A percentile compares a stretch with the other conserved stretches of the same genome.
These are phyloP conservation scores for Silvanus unidentatus DNA, from an alignment of 2,888 invertebrate genomes.

Conservation along the genomic window DNA sequence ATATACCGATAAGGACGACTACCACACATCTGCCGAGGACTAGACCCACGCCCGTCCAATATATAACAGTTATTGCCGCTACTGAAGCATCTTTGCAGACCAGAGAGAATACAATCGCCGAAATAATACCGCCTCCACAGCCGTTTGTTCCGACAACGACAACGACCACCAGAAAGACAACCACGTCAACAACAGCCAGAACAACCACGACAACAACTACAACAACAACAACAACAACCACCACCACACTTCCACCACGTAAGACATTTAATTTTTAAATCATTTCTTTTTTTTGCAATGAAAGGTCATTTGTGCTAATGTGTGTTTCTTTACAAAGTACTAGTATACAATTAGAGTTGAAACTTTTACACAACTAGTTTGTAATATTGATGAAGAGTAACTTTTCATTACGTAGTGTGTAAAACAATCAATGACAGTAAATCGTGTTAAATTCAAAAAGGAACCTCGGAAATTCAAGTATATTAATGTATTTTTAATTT, in stretches of 20 bases:
- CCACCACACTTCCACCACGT: constrained; percentile 55
- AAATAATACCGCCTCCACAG: constrained; percentile 47
- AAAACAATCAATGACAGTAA: too few relatives aligned
- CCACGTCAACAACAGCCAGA: constrained; percentile 42
- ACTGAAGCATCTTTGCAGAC: constrained; percentile 41
- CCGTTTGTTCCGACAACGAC: constrained; percentile 42
- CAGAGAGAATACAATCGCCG: constrained; percentile 46
- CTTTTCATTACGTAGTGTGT: too few relatives aligned
- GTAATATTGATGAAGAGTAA: too few relatives aligned
- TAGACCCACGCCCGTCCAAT: constrained; percentile 26
- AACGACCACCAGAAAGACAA: constrained; percentile 40
- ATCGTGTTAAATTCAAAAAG: too few relatives aligned
- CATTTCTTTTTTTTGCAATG: too few relatives aligned
- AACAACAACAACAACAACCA: constrained; percentile 52
- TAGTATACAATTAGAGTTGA: too few relatives aligned
- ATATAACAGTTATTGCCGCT: constrained; percentile 36
- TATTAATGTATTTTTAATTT: neutral
- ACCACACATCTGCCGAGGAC: constrained; percentile 22
- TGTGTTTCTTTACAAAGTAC: too few relatives aligned
- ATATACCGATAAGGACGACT: constrained; percentile 40
- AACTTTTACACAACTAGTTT: too few relatives aligned
- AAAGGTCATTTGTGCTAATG: too few relatives aligned
- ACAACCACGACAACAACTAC: constrained; percentile 49
- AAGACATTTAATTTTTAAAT: constrained; percentile 30
- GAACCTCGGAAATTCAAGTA: too few relatives aligned